phyloP scores from a whole-genome alignment of 2,888 invertebrate species.

The Drosophila demipolita region DNA sequence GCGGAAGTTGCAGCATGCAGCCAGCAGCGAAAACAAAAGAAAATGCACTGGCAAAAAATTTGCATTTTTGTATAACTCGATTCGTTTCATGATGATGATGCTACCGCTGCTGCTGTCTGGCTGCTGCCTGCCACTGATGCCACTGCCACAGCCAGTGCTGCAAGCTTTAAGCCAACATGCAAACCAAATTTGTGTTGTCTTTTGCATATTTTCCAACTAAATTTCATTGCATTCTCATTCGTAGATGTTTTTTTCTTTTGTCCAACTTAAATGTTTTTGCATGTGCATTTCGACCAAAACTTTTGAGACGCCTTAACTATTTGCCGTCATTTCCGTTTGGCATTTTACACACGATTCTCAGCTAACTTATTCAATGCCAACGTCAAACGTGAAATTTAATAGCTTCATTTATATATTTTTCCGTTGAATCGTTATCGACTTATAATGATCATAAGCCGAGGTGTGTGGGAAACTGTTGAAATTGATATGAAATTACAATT shows the following conservation, averaged over 20 bases:
- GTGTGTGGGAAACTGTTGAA: slow-evolving; percentile 7
- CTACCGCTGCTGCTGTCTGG: background rate
- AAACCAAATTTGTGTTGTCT: slow-evolving; percentile 19
- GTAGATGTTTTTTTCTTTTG: background rate
- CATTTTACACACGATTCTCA: slow-evolving; percentile 7
- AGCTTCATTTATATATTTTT: slow-evolving; percentile 4
- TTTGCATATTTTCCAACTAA: slow-evolving; percentile 55
- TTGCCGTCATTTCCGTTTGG: slow-evolving; percentile 32
- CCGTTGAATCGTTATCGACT: slow-evolving; percentile 7
- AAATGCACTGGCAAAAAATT: slow-evolving; percentile 72
- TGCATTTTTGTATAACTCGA: slow-evolving; percentile 54
- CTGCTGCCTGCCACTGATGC: background rate
- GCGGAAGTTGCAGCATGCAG: slow-evolving; percentile 71
- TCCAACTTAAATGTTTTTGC: slow-evolving; percentile 28
- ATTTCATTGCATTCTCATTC: slow-evolving; percentile 38
- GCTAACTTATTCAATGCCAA: slow-evolving; percentile 10
- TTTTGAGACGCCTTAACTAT: slow-evolving; percentile 30
- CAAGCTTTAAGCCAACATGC: slow-evolving; percentile 35
- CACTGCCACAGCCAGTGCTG: background rate
- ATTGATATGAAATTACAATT: slow-evolving; percentile 3
- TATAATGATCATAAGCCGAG: slow-evolving; percentile 4
- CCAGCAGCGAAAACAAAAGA: slow-evolving; percentile 65
- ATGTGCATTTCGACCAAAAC: slow-evolving; percentile 19
- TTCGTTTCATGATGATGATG: slow-evolving; percentile 47
- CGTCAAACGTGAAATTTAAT: slow-evolving; percentile 12